Evolutionary conservation across 37 sponge, comb jelly and placozoan species (phyloP), one percentile per base, ranked within the genome.

Genomic region (Geodia barretti): DNA sequence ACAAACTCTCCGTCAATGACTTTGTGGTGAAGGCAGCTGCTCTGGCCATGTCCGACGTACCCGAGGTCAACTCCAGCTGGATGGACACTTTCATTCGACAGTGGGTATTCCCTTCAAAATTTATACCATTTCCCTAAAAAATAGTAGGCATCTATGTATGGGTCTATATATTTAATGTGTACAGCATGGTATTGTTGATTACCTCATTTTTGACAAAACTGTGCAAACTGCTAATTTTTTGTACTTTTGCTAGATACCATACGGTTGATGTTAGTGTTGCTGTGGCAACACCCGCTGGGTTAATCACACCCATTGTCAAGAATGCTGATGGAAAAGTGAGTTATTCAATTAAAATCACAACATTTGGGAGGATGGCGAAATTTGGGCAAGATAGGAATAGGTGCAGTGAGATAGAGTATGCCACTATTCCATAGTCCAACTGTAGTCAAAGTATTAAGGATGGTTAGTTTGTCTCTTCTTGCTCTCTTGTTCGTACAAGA

Each of bases 301-400:
- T 98, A n/a, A 94, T 98, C 72, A 98, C 99, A 41, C 99, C 99
- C 42, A 96, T 98, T 28, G 89, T 98, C 20, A 81, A 84, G 39
- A 72, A 64, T 58, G 99, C 97, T 41, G 91, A 96, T n/a, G 70
- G 14, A 47, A 98, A 98, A 83, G 95, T 94, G 26, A 40, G 79
- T n/a, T n/a, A n/a, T n/a, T n/a, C n/a, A n/a, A n/a, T n/a, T n/a
- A n/a, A n/a, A n/a, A n/a, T n/a, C n/a, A n/a, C n/a, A n/a, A n/a
- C n/a, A n/a, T n/a, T n/a, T n/a, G n/a, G n/a, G n/a, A n/a, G n/a
- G n/a, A n/a, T n/a, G n/a, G n/a, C n/a, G n/a, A n/a, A n/a, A n/a
- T n/a, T n/a, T n/a, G n/a, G n/a, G n/a, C n/a, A n/a, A n/a, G n/a
- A n/a, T n/a, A n/a, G n/a, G n/a, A n/a, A n/a, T n/a, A n/a, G n/a